Evolutionary conservation across 2,113 vertebrate genomes (phyloP).

Genomic region (Anhinga anhinga): DNA sequence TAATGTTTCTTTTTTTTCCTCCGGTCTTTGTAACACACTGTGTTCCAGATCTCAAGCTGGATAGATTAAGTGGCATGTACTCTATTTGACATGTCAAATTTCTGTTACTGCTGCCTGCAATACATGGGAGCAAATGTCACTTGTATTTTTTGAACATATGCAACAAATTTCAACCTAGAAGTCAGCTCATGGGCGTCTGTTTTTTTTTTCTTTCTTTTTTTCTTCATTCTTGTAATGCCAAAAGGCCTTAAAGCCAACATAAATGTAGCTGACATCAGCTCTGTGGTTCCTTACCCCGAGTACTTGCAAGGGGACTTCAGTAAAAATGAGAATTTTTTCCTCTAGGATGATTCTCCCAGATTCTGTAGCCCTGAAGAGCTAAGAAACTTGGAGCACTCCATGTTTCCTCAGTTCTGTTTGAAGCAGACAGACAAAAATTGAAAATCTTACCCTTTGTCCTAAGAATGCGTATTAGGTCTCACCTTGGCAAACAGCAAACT

Average conservation of each 20-base stretch:
- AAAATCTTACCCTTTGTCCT: neutral
- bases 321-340: neutral
- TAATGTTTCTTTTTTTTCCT: neutral
- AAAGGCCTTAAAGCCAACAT: neutral
- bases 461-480: neutral
- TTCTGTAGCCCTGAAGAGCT: neutral
- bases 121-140: slow-evolving; percentile 65
- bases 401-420: neutral
- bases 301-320: neutral
- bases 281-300: neutral
- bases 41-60: slow-evolving; percentile 45
- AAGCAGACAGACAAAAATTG: neutral
- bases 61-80: slow-evolving; percentile 49
- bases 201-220: neutral
- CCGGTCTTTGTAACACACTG: slow-evolving; percentile 34
- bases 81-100: slow-evolving; percentile 54
- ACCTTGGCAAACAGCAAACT: neutral
- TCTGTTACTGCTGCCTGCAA: slow-evolving; percentile 44
- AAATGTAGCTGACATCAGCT: neutral
- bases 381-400: neutral
- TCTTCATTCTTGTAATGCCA: neutral
- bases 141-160: slow-evolving; percentile 68
- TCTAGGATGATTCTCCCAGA: neutral
- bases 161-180: slow-evolving; percentile 57
- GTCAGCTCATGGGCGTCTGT: slow-evolving; percentile 24